phyloP scores from a whole-genome alignment of 2,797 vertebrate species.

The Brachymystax lenok region DNA sequence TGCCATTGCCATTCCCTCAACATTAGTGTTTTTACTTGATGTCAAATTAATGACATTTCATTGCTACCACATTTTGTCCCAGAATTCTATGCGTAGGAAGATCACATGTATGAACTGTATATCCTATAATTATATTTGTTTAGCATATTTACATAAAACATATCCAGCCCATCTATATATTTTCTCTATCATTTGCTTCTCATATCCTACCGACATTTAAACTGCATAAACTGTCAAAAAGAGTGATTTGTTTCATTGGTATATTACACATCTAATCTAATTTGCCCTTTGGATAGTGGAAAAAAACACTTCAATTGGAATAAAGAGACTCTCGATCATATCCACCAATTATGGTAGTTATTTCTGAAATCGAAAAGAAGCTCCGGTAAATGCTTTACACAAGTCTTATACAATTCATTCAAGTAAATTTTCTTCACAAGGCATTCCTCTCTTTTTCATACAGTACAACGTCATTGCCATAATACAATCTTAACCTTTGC shows the following conservation, averaged over 20 bases:
- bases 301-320: slow-evolving; percentile 48
- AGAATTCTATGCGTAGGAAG: slow-evolving; percentile 61
- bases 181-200: slow-evolving; percentile 70
- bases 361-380: slow-evolving; percentile 40
- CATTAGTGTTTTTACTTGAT: slow-evolving; percentile 76
- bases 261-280: slow-evolving; percentile 65
- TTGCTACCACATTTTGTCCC: slow-evolving; percentile 68
- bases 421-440: not conserved
- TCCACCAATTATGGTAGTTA: slow-evolving; percentile 56
- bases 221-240: slow-evolving; percentile 68
- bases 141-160: slow-evolving; percentile 76
- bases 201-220: slow-evolving; percentile 67
- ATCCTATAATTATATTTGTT: slow-evolving; percentile 73
- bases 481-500: not conserved
- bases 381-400: not conserved
- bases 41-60: slow-evolving; percentile 79
- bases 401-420: slow-evolving; percentile 1
- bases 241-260: slow-evolving; percentile 67
- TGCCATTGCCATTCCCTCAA: slow-evolving; percentile 68
- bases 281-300: slow-evolving; percentile 63
- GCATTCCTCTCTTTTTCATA: not conserved
- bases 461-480: not conserved
- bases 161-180: slow-evolving; percentile 71
- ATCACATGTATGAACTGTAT: slow-evolving; percentile 69
- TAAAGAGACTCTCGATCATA: slow-evolving; percentile 54